phyloP scores from a whole-genome alignment of 1,140 invertebrate species.

The Atta colombica region DNA sequence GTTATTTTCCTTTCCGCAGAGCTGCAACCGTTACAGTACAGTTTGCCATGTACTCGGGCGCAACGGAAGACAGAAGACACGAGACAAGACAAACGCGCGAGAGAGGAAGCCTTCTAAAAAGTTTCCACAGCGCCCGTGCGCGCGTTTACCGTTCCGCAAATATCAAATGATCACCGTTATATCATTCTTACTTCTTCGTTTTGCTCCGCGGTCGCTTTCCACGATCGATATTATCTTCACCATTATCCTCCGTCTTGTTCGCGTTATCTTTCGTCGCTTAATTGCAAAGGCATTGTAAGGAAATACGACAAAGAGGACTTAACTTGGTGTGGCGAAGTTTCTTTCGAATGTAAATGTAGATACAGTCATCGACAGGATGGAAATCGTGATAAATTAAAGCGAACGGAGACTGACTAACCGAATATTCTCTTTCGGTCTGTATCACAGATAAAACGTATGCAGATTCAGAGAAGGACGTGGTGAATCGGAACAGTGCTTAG shows the following conservation, averaged over 20 bases:
- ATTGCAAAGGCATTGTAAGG: constrained; percentile 40
- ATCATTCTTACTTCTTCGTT: constrained; percentile 15
- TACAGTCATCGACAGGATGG: constrained; percentile 33
- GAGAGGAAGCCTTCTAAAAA: constrained; percentile 30
- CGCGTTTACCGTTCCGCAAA: constrained; percentile 12
- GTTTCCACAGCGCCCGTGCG: neutral
- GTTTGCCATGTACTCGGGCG: constrained; percentile 32
- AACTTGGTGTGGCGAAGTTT: neutral
- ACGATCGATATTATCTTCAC: constrained; percentile 24
- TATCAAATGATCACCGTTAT: constrained; percentile 44
- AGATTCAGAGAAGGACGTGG: constrained; percentile 11
- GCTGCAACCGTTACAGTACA: constrained; percentile 37
- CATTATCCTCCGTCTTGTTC: neutral
- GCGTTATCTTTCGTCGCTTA: constrained; percentile 36
- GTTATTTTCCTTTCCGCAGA: constrained; percentile 48
- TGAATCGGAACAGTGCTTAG: constrained; percentile 27
- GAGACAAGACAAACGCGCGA: constrained; percentile 36
- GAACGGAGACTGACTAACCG: constrained; percentile 19
- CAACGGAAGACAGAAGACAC: constrained; percentile 41
- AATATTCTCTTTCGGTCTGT: constrained; percentile 28
- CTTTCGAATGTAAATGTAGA: constrained; percentile 56
- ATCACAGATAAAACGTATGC: neutral
- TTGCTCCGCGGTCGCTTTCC: neutral
- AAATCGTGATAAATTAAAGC: constrained; percentile 56
- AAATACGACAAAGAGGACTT: constrained; percentile 40